phyloP scores from a whole-genome alignment of 2,797 vertebrate genomes.

The Emys orbicularis region DNA sequence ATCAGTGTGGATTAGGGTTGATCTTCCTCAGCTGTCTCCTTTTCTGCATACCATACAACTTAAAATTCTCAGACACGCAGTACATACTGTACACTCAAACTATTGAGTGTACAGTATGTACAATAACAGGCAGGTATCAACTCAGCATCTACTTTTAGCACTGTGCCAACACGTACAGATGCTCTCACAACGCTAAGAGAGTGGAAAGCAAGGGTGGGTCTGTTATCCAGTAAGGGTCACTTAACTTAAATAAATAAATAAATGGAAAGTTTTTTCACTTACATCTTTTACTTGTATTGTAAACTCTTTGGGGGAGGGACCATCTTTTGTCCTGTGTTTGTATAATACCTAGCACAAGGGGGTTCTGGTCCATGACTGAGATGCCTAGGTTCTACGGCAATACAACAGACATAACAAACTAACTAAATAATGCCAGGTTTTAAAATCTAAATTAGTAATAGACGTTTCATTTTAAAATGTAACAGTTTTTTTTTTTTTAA shows the following conservation, averaged over 20 bases:
- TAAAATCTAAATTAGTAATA: neutral
- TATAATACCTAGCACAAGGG: neutral
- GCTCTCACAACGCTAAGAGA: neutral
- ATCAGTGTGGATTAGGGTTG: slow-evolving; percentile 17
- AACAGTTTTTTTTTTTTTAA: no score
- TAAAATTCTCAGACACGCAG: neutral
- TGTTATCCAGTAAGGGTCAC: neutral
- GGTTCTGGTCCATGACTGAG: neutral
- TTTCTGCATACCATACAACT: neutral
- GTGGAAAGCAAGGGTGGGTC: neutral
- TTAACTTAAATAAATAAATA: neutral
- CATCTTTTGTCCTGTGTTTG: no score
- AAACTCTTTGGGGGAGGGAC: neutral
- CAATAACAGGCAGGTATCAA: neutral
- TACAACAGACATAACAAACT: neutral
- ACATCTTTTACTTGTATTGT: neutral
- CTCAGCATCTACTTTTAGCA: neutral
- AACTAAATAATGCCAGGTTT: neutral
- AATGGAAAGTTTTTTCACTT: neutral
- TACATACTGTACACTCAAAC: neutral
- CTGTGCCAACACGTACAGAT: neutral
- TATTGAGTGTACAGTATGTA: no score
- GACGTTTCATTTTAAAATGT: neutral
- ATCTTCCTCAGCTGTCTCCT: neutral
- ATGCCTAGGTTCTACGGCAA: neutral